Evolutionary conservation across 2,797 vertebrate genomes (phyloP).

Genomic region (Poeciliopsis turneri): DNA sequence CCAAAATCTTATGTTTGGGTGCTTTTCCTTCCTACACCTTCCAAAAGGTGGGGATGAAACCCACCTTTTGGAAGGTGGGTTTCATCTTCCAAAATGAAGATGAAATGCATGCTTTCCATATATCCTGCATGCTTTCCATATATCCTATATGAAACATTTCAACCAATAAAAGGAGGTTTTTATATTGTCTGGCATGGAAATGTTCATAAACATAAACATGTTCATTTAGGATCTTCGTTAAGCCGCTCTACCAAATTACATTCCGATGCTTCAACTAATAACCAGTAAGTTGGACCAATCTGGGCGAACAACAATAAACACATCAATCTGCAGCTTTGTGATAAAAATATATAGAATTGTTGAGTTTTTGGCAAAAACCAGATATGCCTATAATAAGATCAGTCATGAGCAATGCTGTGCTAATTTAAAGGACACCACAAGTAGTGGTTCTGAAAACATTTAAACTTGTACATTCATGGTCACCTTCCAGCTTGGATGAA

Average conservation of each 20-base stretch:
- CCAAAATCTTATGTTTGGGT: background rate
- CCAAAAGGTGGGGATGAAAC: too few relatives aligned
- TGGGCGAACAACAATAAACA: background rate
- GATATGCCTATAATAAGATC: background rate
- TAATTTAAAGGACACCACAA: background rate
- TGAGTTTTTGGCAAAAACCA: background rate
- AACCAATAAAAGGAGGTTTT: background rate
- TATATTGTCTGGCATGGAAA: background rate
- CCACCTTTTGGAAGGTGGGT: too few relatives aligned
- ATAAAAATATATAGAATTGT: background rate
- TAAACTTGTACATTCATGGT: background rate
- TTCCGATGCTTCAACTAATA: background rate
- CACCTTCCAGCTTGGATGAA: slow-evolving; percentile 54
- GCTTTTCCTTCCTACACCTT: background rate
- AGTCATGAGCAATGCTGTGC: background rate
- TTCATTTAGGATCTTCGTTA: background rate
- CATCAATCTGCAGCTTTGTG: background rate
- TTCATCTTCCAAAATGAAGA: too few relatives aligned
- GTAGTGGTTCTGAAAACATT: background rate
- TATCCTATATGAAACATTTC: too few relatives aligned
- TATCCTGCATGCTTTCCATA: background rate
- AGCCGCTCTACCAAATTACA: background rate
- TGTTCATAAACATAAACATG: background rate
- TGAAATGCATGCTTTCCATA: too few relatives aligned
- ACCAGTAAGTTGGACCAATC: background rate